Evolutionary conservation across 2,797 vertebrate species (phyloP).

Genomic region (Bothrops alternatus): DNA sequence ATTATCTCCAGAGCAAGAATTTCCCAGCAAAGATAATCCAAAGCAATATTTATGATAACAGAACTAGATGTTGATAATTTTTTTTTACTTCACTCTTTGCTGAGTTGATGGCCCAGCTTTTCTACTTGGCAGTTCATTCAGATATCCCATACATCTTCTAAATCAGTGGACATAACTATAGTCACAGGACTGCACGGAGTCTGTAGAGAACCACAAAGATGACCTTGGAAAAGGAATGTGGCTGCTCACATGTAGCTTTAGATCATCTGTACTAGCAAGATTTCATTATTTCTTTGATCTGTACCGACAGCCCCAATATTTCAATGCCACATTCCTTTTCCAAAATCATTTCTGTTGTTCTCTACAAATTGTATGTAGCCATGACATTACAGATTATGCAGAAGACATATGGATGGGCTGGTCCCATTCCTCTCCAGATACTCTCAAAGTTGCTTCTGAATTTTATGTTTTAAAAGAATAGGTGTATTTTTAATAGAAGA

Average conservation of each 20-base stretch:
- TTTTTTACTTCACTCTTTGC: neutral
- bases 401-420: neutral
- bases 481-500: neutral
- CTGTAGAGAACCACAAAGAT: neutral
- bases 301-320: neutral
- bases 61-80: neutral
- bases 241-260: neutral
- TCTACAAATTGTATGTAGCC: neutral
- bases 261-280: neutral
- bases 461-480: neutral
- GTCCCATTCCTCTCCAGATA: neutral
- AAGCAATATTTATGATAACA: neutral
- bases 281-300: neutral
- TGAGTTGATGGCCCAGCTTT: neutral
- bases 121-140: neutral
- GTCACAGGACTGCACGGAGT: neutral
- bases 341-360: neutral
- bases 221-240: neutral
- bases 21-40: neutral
- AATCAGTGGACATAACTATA: neutral
- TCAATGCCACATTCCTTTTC: neutral
- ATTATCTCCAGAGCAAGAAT: neutral
- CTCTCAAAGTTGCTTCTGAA: neutral
- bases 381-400: neutral
- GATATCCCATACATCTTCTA: neutral